These are phyloP conservation scores for Leucophenga maculata DNA, from an alignment of 2,888 invertebrate genomes.

Conservation along the genomic window DNA sequence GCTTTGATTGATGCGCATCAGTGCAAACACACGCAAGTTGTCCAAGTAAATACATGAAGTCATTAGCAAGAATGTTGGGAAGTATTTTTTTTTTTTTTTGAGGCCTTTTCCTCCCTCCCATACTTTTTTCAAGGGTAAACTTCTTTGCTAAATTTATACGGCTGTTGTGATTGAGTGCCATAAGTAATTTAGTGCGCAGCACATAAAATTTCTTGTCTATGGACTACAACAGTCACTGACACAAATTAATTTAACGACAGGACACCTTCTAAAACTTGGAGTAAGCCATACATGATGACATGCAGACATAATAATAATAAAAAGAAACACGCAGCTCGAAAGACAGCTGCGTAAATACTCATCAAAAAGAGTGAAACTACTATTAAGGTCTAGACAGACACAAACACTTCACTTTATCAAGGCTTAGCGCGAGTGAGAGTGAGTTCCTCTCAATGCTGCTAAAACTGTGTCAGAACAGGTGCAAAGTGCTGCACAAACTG, in stretches of 20 bases:
- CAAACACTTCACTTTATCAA: slow-evolving; percentile 4
- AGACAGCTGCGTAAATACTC: background rate
- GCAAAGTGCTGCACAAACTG: slow-evolving; percentile 49
- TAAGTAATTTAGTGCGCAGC: background rate
- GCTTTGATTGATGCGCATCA: slow-evolving; percentile 41
- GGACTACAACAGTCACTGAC: background rate
- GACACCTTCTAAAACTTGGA: slow-evolving; percentile 28
- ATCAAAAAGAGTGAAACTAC: too few relatives aligned
- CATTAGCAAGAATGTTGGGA: background rate
- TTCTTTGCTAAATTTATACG: too few relatives aligned
- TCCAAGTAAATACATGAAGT: slow-evolving; percentile 7
- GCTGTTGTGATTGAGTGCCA: background rate
- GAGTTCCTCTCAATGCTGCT: slow-evolving; percentile 32
- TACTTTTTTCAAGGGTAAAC: too few relatives aligned
- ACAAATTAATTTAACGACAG: slow-evolving; percentile 26
- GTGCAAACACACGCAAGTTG: background rate
- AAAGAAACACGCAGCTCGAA: background rate
- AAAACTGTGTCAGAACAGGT: slow-evolving; percentile 47
- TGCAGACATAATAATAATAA: background rate
- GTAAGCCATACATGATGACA: slow-evolving; percentile 42
- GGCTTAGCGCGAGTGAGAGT: too few relatives aligned
- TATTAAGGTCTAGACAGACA: background rate
- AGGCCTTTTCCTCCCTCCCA: too few relatives aligned
- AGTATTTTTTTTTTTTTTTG: too few relatives aligned
- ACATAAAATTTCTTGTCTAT: too few relatives aligned